Evolutionary conservation across 2,888 invertebrate species (phyloP), one percentile per base, ranked within the genome.

Genomic region (Synergus japonicus): DNA sequence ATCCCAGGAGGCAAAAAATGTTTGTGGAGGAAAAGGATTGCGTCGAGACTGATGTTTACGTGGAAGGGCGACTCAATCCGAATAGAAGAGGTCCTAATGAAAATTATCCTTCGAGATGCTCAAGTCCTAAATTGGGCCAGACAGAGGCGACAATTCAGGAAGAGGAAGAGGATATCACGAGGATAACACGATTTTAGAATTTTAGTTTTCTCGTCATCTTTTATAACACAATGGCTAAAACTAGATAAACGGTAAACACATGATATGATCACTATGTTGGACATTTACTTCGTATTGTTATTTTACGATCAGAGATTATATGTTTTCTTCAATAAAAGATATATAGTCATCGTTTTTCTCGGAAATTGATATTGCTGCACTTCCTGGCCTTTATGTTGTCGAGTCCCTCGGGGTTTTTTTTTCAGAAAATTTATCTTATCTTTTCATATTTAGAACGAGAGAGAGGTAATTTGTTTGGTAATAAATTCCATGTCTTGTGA

Each of bases 111-210:
- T 86, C 87, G 43, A 85, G 90, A 66, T 85, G 86, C 49, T 80
- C 86, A 10, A 91, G 89, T 67, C 92, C 91, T 4, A 89, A 83
- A 58, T 76, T 90, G 37, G 85, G 87, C 65, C 87, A 87, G 37
- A 87, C 86, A 12, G 90, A 91, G 73, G 86, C 86, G 5, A 89
- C 89, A 9, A 91, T 91, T 37, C 83, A 86, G 41, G 90, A 92
- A 66, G 91, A 91, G 60, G 83, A 83, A n/a, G 82, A 82, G 49
- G 81, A 84, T 29, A 77, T 79, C 43, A 78, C 67, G 18, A 80
- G 80, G 64, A 81, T 76, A 44, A 83, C 84, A 9, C 79, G 83
- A 76, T 83, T 84, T 78, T 84, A 54, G 76, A 79, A n/a, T 22
- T 60, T 18, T 22, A 43, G 10, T 29, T 15, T 29, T 15, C n/a